Conservation (phyloP, 2,113 vertebrate genomes). For the Phodopus roborovskii region DNA sequence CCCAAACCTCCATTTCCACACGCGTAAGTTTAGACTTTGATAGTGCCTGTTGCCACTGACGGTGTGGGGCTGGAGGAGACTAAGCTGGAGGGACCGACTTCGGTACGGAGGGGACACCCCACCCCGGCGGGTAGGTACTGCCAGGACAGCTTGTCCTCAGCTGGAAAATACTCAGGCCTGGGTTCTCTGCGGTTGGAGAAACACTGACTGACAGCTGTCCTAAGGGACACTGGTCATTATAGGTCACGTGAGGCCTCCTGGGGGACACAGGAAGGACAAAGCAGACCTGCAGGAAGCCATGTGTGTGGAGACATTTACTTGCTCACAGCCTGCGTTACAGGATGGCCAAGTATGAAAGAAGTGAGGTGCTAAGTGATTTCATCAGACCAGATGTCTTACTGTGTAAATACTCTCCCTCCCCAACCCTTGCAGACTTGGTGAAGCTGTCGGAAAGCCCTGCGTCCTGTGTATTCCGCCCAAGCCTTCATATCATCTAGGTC, state of each 20-base stretch:
- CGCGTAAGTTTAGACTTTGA: background rate
- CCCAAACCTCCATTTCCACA: background rate
- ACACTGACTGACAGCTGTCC: background rate
- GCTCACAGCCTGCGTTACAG: slow-evolving; percentile 32
- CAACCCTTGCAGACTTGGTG: background rate
- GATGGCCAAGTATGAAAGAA: slow-evolving; percentile 4
- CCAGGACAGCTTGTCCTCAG: background rate
- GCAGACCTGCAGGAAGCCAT: background rate
- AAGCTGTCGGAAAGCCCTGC: slow-evolving; percentile 60
- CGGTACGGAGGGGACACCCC: background rate
- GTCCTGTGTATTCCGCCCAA: slow-evolving; percentile 28
- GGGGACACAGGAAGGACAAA: background rate
- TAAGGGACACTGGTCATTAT: background rate
- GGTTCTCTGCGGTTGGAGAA: background rate
- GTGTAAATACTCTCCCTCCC: background rate
- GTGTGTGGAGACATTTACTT: background rate
- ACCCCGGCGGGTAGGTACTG: background rate
- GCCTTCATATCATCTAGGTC: slow-evolving; percentile 67
- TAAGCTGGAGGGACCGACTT: background rate
- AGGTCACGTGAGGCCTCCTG: accelerated
- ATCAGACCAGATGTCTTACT: slow-evolving; percentile 27
- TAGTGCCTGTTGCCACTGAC: background rate
- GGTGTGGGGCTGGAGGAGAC: too few relatives aligned
- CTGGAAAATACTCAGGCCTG: too few relatives aligned
- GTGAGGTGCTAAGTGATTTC: background rate